Evolutionary conservation across 2,888 invertebrate genomes (phyloP).

Genomic region (Agrilus biguttatus): DNA sequence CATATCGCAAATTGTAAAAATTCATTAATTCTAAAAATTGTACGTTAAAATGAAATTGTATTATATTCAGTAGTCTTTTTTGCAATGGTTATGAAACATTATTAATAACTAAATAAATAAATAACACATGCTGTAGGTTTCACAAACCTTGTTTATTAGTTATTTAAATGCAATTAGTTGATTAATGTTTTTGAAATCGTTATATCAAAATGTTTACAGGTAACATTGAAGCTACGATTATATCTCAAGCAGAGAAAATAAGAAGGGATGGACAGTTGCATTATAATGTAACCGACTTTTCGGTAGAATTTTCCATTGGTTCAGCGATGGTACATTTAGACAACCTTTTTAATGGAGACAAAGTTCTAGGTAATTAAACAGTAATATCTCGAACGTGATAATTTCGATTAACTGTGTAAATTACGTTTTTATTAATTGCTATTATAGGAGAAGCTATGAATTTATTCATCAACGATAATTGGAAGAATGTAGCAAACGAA

Average conservation of each 20-base stretch:
- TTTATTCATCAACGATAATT: conserved; percentile 62
- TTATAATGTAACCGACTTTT: conserved; percentile 46
- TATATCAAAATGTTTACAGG: conserved; percentile 31
- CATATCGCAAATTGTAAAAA: too few relatives aligned
- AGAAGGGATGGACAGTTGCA: conserved; percentile 36
- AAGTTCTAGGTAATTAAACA: conserved; percentile 39
- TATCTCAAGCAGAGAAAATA: conserved; percentile 44
- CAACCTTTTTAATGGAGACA: conserved; percentile 59
- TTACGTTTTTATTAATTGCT: conserved; percentile 3
- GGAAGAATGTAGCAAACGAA: conserved; percentile 55
- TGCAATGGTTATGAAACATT: too few relatives aligned
- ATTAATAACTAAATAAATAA: too few relatives aligned
- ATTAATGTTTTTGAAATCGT: too few relatives aligned
- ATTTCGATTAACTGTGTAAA: background rate
- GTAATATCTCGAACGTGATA: too few relatives aligned
- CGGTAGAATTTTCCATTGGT: conserved; percentile 51
- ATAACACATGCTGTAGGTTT: too few relatives aligned
- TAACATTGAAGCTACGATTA: conserved; percentile 48
- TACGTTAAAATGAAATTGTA: too few relatives aligned
- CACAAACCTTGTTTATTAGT: too few relatives aligned
- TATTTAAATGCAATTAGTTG: too few relatives aligned
- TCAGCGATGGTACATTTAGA: conserved; percentile 49
- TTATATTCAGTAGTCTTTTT: too few relatives aligned
- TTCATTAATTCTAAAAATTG: too few relatives aligned
- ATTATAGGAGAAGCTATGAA: conserved; percentile 54